phyloP scores from a whole-genome alignment of 2,888 invertebrate species.

The Andricus curvator region DNA sequence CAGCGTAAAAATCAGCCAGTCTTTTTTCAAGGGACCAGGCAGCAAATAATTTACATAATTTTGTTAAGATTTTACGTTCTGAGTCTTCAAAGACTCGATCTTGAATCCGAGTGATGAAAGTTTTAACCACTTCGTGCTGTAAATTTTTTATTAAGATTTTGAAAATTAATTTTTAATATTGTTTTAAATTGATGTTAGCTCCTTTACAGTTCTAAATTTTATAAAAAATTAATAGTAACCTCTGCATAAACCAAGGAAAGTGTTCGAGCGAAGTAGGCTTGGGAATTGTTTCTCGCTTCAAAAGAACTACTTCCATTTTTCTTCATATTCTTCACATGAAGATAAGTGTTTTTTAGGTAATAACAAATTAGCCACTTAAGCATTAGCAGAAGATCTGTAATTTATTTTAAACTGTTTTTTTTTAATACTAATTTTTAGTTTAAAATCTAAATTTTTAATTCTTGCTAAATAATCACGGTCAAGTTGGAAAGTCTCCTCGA shows the following conservation, averaged over 20 bases:
- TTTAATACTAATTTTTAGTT: no score
- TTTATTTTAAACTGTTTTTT: neutral
- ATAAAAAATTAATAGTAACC: constrained; percentile 77
- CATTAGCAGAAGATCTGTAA: constrained; percentile 83
- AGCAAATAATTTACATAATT: constrained; percentile 84
- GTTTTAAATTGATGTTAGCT: no score
- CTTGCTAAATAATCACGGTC: constrained; percentile 76
- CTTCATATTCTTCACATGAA: constrained; percentile 81
- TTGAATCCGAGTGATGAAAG: constrained; percentile 77
- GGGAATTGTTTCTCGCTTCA: constrained; percentile 89
- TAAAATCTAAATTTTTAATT: no score
- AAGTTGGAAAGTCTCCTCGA: constrained; percentile 80
- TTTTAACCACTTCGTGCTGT: constrained; percentile 79
- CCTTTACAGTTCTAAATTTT: no score
- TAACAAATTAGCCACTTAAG: constrained; percentile 92
- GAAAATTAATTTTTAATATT: no score
- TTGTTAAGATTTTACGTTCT: constrained; percentile 80
- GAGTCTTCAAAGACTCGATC: constrained; percentile 78
- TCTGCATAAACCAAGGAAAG: constrained; percentile 91
- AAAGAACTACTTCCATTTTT: constrained; percentile 83
- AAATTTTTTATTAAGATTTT: neutral
- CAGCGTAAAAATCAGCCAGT: constrained; percentile 86
- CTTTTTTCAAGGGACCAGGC: constrained; percentile 88
- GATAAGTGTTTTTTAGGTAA: constrained; percentile 85
- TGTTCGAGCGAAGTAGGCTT: constrained; percentile 89